phyloP scores from a whole-genome alignment of 2,888 invertebrate genomes.

The Drosophila paucipuncta region DNA sequence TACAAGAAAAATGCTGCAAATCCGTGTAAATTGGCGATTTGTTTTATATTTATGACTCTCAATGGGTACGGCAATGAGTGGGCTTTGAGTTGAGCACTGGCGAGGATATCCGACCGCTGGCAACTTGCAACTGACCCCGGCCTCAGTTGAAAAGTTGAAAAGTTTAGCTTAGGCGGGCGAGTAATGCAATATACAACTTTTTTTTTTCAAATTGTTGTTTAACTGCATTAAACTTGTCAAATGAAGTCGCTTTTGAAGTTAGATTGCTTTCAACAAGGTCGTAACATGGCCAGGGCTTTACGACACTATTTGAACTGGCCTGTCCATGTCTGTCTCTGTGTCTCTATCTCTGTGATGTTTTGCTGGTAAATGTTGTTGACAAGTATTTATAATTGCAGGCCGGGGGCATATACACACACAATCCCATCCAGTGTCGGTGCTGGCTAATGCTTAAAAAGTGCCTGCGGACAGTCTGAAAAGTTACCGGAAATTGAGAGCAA shows the following conservation, averaged over 20 bases:
- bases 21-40: constrained; percentile 18
- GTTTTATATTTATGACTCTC: constrained; percentile 52
- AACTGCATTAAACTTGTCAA: constrained; percentile 79
- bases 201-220: constrained; percentile 61
- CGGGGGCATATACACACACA: constrained; percentile 38
- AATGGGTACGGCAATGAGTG: constrained; percentile 26
- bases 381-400: constrained; percentile 64
- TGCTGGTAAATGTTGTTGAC: constrained; percentile 44
- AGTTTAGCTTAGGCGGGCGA: constrained; percentile 41
- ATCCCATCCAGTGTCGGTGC: constrained; percentile 24
- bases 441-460: constrained; percentile 12
- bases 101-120: constrained; percentile 19
- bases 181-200: constrained; percentile 68
- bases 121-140: constrained; percentile 25
- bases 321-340: background rate
- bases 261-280: constrained; percentile 62
- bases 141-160: constrained; percentile 48
- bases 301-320: constrained; percentile 26
- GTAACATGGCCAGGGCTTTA: constrained; percentile 30
- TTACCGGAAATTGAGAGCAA: constrained; percentile 4
- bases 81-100: constrained; percentile 8
- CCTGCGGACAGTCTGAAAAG: constrained; percentile 7
- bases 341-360: constrained; percentile 51
- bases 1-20: background rate
- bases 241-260: constrained; percentile 74